Conservation (phyloP, 1,140 invertebrate species). For the Polypedilum pembai region DNA sequence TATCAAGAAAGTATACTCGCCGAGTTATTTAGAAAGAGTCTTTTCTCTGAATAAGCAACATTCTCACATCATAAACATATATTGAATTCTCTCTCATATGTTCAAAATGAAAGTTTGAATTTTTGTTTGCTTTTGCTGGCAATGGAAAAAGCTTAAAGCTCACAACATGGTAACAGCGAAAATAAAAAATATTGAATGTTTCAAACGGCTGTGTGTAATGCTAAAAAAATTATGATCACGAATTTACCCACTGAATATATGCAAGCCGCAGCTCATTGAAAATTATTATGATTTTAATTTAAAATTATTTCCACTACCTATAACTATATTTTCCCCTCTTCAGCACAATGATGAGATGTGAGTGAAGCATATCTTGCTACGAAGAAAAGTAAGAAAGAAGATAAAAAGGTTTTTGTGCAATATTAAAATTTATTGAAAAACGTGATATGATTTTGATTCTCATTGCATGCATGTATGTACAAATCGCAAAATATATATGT, state of each 20-base stretch:
- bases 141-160: not conserved
- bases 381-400: not conserved
- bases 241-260: too few relatives aligned
- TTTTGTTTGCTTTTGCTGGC: not conserved
- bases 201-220: not conserved
- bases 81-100: not conserved
- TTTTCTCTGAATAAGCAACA: too few relatives aligned
- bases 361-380: not conserved
- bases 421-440: slow-evolving; percentile 24
- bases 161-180: not conserved
- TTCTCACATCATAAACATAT: not conserved
- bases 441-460: slow-evolving; percentile 15
- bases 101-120: not conserved
- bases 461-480: not conserved
- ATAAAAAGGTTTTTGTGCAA: not conserved
- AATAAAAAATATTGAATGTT: not conserved
- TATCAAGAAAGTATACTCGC: not conserved
- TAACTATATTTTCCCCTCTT: too few relatives aligned
- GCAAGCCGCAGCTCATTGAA: too few relatives aligned
- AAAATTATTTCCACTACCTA: too few relatives aligned
- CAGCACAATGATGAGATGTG: too few relatives aligned
- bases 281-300: too few relatives aligned
- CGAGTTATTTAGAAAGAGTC: too few relatives aligned
- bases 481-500: too few relatives aligned
- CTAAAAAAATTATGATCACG: too few relatives aligned